Evolutionary conservation across 2,113 vertebrate species (phyloP).

Genomic region (Eudyptes chrysolophus): DNA sequence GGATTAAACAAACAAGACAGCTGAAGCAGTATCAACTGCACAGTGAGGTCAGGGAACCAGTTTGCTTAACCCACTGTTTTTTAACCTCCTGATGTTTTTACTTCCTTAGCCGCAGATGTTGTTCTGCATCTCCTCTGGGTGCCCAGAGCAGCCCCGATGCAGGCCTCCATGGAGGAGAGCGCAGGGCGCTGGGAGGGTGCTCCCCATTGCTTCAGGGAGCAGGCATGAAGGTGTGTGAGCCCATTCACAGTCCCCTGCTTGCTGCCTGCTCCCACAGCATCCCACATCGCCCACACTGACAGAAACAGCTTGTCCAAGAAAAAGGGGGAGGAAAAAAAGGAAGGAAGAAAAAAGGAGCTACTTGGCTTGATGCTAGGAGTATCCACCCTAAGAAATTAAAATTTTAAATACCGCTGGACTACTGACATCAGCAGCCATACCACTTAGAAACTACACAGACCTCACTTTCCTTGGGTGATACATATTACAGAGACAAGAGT

Average conservation of each 20-base stretch:
- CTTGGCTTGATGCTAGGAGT: background rate
- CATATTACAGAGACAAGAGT: background rate
- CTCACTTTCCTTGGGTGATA: background rate
- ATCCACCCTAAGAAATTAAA: background rate
- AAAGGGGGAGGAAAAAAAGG: background rate
- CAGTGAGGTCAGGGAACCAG: background rate
- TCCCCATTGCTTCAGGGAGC: background rate
- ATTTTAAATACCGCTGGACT: background rate
- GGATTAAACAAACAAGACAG: background rate
- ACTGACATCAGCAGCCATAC: background rate
- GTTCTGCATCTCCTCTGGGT: background rate
- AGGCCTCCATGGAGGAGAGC: background rate
- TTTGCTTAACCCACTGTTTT: background rate
- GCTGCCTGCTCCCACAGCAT: background rate
- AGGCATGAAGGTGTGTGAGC: background rate
- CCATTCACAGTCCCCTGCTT: background rate
- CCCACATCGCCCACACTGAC: background rate
- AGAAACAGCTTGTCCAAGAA: constrained; percentile 27
- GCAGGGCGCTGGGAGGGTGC: background rate
- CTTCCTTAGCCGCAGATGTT: background rate
- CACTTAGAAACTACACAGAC: background rate
- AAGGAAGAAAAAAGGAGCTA: background rate
- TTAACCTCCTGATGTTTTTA: background rate
- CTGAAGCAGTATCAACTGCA: background rate
- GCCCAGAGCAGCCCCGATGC: background rate